These are phyloP conservation scores for Drosophila falleni DNA, from an alignment of 2,888 invertebrate genomes.

Conservation along the genomic window DNA sequence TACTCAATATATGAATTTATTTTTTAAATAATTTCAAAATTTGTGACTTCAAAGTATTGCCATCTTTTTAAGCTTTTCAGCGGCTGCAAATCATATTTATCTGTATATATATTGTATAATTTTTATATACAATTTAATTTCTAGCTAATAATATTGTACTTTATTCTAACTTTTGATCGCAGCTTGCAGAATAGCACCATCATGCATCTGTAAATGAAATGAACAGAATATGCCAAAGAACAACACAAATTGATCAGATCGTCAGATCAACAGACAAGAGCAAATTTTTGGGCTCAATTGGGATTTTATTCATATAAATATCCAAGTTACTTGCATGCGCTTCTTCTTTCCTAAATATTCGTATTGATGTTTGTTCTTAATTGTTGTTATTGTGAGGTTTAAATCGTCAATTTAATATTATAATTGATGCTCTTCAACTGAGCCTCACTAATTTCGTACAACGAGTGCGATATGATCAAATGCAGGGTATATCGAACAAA, in stretches of 20 bases:
- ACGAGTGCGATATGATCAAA: conserved; percentile 3
- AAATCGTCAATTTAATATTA: conserved; percentile 43
- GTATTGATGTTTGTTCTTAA: conserved; percentile 46
- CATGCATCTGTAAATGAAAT: conserved; percentile 85
- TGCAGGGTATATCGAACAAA: conserved; percentile 1
- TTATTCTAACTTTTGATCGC: conserved; percentile 67
- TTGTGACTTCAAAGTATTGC: conserved; percentile 76
- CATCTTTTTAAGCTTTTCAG: conserved; percentile 67
- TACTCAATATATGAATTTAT: conserved; percentile 9
- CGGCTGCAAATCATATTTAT: conserved; percentile 23
- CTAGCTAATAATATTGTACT: conserved; percentile 59
- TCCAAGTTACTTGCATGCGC: conserved; percentile 53
- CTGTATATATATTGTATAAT: conserved; percentile 1
- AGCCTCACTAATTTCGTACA: not conserved
- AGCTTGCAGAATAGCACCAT: conserved; percentile 86
- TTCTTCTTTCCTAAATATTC: conserved; percentile 21
- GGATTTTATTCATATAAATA: conserved; percentile 17
- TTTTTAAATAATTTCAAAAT: conserved; percentile 9
- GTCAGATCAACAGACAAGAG: conserved; percentile 1
- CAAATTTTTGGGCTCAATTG: conserved; percentile 24
- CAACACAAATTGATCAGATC: conserved; percentile 2
- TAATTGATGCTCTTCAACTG: conserved; percentile 31
- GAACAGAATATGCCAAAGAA: conserved; percentile 23
- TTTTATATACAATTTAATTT: conserved; percentile 8
- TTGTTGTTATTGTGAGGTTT: conserved; percentile 44